Conservation (phyloP, 2,888 invertebrate species). For the Macaria liturata region DNA sequence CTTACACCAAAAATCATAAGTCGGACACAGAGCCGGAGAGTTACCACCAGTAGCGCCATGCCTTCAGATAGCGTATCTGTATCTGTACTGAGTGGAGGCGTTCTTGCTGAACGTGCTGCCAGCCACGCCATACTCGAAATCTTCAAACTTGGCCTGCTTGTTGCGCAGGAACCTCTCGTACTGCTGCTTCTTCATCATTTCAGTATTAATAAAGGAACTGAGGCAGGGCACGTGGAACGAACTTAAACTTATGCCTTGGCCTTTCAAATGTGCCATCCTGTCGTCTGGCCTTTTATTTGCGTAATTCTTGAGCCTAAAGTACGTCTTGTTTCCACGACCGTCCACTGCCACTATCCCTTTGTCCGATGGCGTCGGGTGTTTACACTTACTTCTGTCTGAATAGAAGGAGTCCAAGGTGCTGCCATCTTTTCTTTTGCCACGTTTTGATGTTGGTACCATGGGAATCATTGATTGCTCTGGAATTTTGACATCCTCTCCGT, state of each 20-base stretch:
- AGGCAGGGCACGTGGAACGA: slow-evolving; percentile 73
- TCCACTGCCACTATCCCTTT: slow-evolving; percentile 66
- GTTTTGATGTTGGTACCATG: slow-evolving; percentile 37
- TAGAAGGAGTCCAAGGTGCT: slow-evolving; percentile 21
- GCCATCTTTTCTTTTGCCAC: slow-evolving; percentile 26
- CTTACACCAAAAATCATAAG: slow-evolving; percentile 40
- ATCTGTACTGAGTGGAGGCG: slow-evolving; percentile 4
- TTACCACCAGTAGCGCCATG: neutral
- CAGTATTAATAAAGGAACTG: slow-evolving; percentile 63
- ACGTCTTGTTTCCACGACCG: slow-evolving; percentile 59
- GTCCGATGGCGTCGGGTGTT: slow-evolving; percentile 57
- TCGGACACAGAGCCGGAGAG: neutral
- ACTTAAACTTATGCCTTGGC: slow-evolving; percentile 66
- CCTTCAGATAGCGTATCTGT: slow-evolving; percentile 10
- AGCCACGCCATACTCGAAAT: slow-evolving; percentile 8
- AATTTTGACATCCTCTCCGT: slow-evolving; percentile 58
- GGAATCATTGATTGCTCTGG: slow-evolving; percentile 54
- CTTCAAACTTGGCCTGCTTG: slow-evolving; percentile 10
- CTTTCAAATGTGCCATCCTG: slow-evolving; percentile 47
- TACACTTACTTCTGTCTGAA: slow-evolving; percentile 51
- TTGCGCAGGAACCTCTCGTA: slow-evolving; percentile 39
- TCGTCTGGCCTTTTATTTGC: slow-evolving; percentile 56
- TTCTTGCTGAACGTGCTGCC: slow-evolving; percentile 4
- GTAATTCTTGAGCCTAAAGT: slow-evolving; percentile 53
- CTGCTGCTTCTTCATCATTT: slow-evolving; percentile 57